Evolutionary conservation across 2,113 vertebrate species (phyloP).

Genomic region (Odocoileus virginianus): DNA sequence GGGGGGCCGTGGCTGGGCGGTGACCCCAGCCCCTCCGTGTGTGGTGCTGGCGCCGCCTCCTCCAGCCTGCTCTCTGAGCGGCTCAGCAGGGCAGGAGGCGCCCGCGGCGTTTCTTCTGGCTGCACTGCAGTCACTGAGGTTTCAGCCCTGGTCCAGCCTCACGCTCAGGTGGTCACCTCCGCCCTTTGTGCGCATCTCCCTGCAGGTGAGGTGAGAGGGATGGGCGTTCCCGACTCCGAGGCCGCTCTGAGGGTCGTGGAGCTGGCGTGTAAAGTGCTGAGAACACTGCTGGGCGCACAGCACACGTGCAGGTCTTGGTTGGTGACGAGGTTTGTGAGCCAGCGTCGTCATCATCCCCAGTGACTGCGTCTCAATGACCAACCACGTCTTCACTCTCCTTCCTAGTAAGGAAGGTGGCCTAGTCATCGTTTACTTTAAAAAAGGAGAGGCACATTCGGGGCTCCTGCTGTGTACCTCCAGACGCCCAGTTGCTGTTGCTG

Average conservation of each 20-base stretch:
- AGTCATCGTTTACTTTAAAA: background rate
- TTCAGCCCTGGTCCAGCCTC: background rate
- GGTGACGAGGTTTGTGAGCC: background rate
- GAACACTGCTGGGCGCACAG: background rate
- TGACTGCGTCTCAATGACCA: background rate
- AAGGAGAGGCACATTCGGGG: background rate
- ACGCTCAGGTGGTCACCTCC: background rate
- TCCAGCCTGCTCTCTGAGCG: background rate
- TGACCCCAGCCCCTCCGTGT: background rate
- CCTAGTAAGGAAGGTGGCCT: background rate
- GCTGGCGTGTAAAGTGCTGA: background rate
- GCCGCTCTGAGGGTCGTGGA: background rate
- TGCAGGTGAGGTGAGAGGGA: background rate
- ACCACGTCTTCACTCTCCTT: background rate
- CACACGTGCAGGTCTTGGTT: background rate
- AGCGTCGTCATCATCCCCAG: background rate
- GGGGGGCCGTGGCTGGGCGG: background rate
- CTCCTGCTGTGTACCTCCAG: background rate
- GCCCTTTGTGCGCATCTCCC: background rate
- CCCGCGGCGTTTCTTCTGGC: background rate
- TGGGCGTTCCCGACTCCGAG: background rate
- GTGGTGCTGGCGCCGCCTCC: background rate
- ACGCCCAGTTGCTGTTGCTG: background rate
- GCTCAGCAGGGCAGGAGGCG: background rate
- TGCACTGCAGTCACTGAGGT: background rate